A percentile compares a stretch with the other conserved stretches of the same genome.
These are phyloP conservation scores for Agonopterix arenella DNA, from an alignment of 2,888 invertebrate genomes.

Conservation along the genomic window DNA sequence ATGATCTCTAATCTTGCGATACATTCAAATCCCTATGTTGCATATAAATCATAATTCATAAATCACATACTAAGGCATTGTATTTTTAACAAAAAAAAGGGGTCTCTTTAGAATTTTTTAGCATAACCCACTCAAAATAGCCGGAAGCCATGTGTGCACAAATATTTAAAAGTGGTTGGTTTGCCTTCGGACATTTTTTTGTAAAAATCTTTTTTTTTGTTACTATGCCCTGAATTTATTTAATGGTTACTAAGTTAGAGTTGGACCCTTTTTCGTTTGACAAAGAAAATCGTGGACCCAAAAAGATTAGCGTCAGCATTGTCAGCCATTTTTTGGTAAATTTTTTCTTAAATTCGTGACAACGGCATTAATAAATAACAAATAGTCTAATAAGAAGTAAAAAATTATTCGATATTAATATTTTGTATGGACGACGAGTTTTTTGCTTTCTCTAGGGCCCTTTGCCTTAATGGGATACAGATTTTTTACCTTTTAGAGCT, in stretches of 20 bases:
- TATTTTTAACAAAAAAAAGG: constrained; percentile 37
- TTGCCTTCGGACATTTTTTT: constrained; percentile 56
- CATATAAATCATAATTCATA: constrained; percentile 29
- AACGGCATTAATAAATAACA: constrained; percentile 68
- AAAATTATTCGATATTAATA: constrained; percentile 46
- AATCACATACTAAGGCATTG: constrained; percentile 39
- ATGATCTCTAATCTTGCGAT: constrained; percentile 30
- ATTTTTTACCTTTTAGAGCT: not conserved
- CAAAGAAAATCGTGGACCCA: constrained; percentile 52
- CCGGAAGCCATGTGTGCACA: constrained; percentile 74
- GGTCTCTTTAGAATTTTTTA: constrained; percentile 49
- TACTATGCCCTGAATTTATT: constrained; percentile 55
- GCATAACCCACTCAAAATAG: constrained; percentile 72
- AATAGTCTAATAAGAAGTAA: constrained; percentile 49
- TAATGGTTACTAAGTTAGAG: constrained; percentile 69
- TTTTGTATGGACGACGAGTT: constrained; percentile 34
- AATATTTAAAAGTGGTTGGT: constrained; percentile 72
- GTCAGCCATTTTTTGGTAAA: constrained; percentile 57
- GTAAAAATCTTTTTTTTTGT: constrained; percentile 34
- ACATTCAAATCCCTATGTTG: constrained; percentile 19
- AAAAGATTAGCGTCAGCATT: constrained; percentile 67
- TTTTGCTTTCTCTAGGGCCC: constrained; percentile 11
- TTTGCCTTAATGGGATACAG: not conserved
- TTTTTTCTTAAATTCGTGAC: constrained; percentile 55
- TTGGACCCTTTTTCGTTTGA: constrained; percentile 60